Evolutionary conservation across 2,797 vertebrate species (phyloP).

Genomic region (Galagoides demidoff): DNA sequence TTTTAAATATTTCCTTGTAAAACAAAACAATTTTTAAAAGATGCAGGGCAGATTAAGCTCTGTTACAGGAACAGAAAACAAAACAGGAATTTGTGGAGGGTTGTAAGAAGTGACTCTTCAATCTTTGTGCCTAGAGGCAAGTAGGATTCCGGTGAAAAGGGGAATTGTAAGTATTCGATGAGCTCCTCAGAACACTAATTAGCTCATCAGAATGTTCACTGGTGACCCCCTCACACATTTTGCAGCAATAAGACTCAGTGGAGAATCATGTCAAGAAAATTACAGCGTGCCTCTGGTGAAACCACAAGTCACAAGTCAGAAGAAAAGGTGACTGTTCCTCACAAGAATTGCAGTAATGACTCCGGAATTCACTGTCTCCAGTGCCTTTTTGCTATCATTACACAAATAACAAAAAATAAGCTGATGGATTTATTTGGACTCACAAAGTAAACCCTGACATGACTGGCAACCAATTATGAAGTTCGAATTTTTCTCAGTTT

Average conservation of each 20-base stretch:
- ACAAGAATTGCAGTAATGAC: slow-evolving; percentile 61
- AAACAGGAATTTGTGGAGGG: neutral
- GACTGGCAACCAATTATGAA: slow-evolving; percentile 75
- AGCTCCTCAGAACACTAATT: slow-evolving; percentile 56
- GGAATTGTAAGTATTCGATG: neutral
- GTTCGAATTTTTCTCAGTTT: slow-evolving; percentile 42
- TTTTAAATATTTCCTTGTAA: neutral
- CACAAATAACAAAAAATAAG: slow-evolving; percentile 67
- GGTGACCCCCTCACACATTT: slow-evolving; percentile 50
- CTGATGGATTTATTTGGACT: slow-evolving; percentile 33
- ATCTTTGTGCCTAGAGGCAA: neutral
- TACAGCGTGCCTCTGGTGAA: slow-evolving; percentile 53
- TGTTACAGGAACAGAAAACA: neutral
- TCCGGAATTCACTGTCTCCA: neutral
- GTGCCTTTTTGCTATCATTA: slow-evolving; percentile 53
- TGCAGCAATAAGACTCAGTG: slow-evolving; percentile 22
- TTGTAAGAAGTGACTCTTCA: neutral
- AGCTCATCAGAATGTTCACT: slow-evolving; percentile 48
- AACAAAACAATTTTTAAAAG: neutral
- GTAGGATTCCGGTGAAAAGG: slow-evolving; percentile 8
- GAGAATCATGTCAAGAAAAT: slow-evolving; percentile 20
- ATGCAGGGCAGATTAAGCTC: neutral
- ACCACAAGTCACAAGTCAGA: slow-evolving; percentile 30
- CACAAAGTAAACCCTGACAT: neutral
- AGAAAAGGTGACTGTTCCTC: slow-evolving; percentile 51